Base-by-base conservation (phyloP, 2,888 invertebrate species). In the Dasypogon diadema region DNA sequence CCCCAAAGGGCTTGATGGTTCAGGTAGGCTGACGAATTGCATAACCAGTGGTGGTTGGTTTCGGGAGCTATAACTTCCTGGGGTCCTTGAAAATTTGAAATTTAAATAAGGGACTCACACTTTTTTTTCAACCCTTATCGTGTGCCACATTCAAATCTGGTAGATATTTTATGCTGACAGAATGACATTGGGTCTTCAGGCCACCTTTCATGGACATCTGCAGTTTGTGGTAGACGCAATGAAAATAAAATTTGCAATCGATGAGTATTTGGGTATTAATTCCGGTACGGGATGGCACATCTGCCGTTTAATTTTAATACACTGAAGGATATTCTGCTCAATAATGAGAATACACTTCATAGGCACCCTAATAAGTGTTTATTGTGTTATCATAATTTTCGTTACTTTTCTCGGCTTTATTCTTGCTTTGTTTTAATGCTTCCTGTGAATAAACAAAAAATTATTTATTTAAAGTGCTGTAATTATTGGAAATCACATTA, bases 161-260 rank as follows among this genome's bases (percentile, higher is more conserved):
- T 37, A 37, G 42, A 18, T 60, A 46, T 73, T 60, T 63, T 76
- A 24, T 63, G 60, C 37, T 60, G n/a, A 26, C 34, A 37, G 48
- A 72, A 56, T 72, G 56, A 46, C 58, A 58, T 75, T 63, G 30
- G 58, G 46, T 72, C 26, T 77, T 75, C 76, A 75, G 73, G 78
- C 80, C 79, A 81, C 80, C 80, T 82, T 83, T 83, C 80, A 79
- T 82, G 81, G 83, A 83, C 84, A 84, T 83, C 84, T 83, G 83
- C 83, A 81, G 80, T 76, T 80, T 81, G 80, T 78, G 80, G 26
- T 26, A 63, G 79, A 60, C 76, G 79, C 79, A 80, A 78, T 78
- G 75, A 78, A 78, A 77, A 60, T 14, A 60, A 77, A 79, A 68
- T 79, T 79, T 79, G 79, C 79, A 79, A 79, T 79, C 76, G 75